Percentiles rank a stretch among this genome's conserved stretches.
Evolutionary conservation across 2,888 invertebrate genomes (phyloP).

Genomic region (Drosophila putrida): DNA sequence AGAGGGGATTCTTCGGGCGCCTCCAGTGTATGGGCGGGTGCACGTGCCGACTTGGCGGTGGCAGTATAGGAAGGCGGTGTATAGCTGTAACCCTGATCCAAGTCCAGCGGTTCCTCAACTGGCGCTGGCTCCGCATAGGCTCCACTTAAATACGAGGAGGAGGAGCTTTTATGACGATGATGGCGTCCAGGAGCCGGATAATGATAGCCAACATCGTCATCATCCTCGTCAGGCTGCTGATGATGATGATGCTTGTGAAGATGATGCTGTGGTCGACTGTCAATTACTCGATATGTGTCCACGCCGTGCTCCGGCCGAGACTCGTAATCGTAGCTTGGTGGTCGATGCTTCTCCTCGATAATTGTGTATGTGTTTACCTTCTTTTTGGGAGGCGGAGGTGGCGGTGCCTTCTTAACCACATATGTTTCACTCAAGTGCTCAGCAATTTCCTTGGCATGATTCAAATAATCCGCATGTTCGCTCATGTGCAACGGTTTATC

Average conservation of each 20-base stretch:
- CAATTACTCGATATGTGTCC: slow-evolving; percentile 64
- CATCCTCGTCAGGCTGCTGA: slow-evolving; percentile 38
- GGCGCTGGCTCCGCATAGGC: slow-evolving; percentile 65
- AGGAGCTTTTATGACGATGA: slow-evolving; percentile 28
- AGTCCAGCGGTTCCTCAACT: slow-evolving; percentile 58
- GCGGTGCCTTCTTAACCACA: slow-evolving; percentile 41
- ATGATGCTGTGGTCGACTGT: slow-evolving; percentile 43
- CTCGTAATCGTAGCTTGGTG: slow-evolving; percentile 44
- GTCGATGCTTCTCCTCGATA: slow-evolving; percentile 64
- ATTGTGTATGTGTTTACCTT: slow-evolving; percentile 73
- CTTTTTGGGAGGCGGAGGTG: slow-evolving; percentile 52
- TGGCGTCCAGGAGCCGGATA: slow-evolving; percentile 40
- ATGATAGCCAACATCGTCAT: slow-evolving; percentile 58
- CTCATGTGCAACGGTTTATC: slow-evolving; percentile 62
- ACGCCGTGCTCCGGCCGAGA: slow-evolving; percentile 41
- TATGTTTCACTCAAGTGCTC: slow-evolving; percentile 65
- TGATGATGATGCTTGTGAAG: slow-evolving; percentile 29
- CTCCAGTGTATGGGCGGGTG: slow-evolving; percentile 62
- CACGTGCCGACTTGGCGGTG: slow-evolving; percentile 32
- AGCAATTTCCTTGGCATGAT: slow-evolving; percentile 67
- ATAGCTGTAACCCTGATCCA: slow-evolving; percentile 52
- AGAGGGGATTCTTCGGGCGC: slow-evolving; percentile 57
- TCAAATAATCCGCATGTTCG: slow-evolving; percentile 64
- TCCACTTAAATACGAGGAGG: slow-evolving; percentile 15
- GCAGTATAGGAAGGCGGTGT: slow-evolving; percentile 32